A percentile compares a stretch with the other conserved stretches of the same genome.
phyloP scores from a whole-genome alignment of 2,113 vertebrate genomes.

The Poecile atricapillus region DNA sequence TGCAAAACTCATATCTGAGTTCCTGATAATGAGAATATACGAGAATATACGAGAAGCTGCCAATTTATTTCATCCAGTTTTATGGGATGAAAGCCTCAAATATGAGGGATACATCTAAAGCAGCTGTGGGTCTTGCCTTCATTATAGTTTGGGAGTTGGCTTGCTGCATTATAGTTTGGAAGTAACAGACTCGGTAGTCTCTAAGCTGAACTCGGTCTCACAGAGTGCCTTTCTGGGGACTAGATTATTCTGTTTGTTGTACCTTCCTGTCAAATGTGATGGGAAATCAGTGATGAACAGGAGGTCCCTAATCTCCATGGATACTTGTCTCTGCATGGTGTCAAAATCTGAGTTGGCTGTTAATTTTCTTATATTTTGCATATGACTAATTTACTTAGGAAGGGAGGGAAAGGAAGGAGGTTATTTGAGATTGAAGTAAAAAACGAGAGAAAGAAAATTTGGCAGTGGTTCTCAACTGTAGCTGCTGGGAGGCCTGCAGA shows the following conservation, averaged over 20 bases:
- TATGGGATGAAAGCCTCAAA: not conserved
- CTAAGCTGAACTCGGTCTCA: not conserved
- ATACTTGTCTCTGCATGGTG: slow-evolving; percentile 4
- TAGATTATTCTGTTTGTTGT: slow-evolving; percentile 7
- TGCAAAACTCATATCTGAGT: not conserved
- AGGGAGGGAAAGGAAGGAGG: not conserved
- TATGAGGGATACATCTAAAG: not conserved
- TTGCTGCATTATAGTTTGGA: not conserved
- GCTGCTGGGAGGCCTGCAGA: not conserved
- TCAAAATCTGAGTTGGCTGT: slow-evolving; percentile 16
- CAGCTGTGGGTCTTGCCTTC: not conserved
- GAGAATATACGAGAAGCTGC: not conserved
- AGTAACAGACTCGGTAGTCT: not conserved
- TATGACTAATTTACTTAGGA: not conserved
- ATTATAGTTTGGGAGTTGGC: not conserved
- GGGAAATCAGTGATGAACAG: slow-evolving; percentile 4
- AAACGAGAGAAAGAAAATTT: not conserved
- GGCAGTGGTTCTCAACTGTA: not conserved
- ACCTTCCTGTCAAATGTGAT: not conserved
- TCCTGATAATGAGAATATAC: not conserved
- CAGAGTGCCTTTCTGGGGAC: not conserved
- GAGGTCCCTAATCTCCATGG: slow-evolving; percentile 13
- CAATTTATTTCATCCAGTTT: not conserved
- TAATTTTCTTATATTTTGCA: slow-evolving; percentile 15
- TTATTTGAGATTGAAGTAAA: not conserved